Percentiles rank a stretch among this genome's conserved stretches.
phyloP scores from a whole-genome alignment of 2,888 invertebrate species.

The Octodonta nipae region DNA sequence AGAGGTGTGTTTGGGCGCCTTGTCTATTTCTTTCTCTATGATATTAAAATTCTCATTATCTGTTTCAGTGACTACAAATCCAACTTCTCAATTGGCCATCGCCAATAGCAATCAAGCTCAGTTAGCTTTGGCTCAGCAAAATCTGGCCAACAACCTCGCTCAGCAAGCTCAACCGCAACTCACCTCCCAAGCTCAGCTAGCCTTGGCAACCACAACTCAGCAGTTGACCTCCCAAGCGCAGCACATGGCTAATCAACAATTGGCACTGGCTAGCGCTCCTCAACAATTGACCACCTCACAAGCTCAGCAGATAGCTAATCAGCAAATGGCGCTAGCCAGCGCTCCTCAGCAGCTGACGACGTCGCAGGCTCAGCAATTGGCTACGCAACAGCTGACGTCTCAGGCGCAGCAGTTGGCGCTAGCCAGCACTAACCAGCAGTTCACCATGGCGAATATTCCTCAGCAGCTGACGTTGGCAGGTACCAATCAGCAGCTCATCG shows the following conservation, averaged over 20 bases:
- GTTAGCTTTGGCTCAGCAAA: slow-evolving; percentile 33
- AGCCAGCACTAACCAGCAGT: slow-evolving; percentile 25
- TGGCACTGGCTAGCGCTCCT: slow-evolving; percentile 20
- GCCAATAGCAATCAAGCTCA: slow-evolving; percentile 33
- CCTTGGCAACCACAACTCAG: slow-evolving; percentile 30
- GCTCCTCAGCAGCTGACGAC: slow-evolving; percentile 14
- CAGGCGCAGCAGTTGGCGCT: slow-evolving; percentile 26
- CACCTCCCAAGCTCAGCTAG: slow-evolving; percentile 25
- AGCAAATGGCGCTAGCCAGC: slow-evolving; percentile 20
- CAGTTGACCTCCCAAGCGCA: slow-evolving; percentile 29
- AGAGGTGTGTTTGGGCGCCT: no score
- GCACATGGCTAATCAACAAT: slow-evolving; percentile 27
- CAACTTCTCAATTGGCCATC: slow-evolving; percentile 30
- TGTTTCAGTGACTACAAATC: slow-evolving; percentile 32
- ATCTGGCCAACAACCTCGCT: slow-evolving; percentile 31
- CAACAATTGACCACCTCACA: slow-evolving; percentile 17
- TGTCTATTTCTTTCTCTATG: no score
- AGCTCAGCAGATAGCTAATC: slow-evolving; percentile 15
- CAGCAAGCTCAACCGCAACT: slow-evolving; percentile 30
- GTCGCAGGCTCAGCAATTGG: slow-evolving; percentile 25
- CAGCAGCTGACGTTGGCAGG: slow-evolving; percentile 31
- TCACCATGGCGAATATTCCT: slow-evolving; percentile 22
- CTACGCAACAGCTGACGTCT: slow-evolving; percentile 24
- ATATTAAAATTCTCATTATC: no score
- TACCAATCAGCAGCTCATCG: slow-evolving; percentile 22